These are phyloP conservation scores for Orbicella faveolata DNA, from an alignment of 64 coral and sea anemone genomes.

Conservation along the genomic window DNA sequence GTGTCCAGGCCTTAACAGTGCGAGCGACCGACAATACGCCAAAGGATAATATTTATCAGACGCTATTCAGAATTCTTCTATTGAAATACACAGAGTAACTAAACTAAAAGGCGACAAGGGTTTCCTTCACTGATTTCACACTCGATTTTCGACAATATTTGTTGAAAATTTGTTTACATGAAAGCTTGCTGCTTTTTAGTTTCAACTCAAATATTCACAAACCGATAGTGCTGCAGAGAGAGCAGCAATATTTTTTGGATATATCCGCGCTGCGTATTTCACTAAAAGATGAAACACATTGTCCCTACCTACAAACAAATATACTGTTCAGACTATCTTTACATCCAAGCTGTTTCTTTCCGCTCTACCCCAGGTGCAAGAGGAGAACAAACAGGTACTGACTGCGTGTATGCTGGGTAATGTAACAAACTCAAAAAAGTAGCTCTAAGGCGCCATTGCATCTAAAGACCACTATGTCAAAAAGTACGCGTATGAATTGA, in stretches of 20 bases:
- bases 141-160: too few relatives aligned
- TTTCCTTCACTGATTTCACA: too few relatives aligned
- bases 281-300: background rate
- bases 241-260: background rate
- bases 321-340: too few relatives aligned
- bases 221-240: background rate
- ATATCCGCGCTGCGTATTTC: background rate
- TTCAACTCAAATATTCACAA: slow-evolving; percentile 17
- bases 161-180: too few relatives aligned
- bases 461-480: too few relatives aligned
- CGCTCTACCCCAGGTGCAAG: too few relatives aligned
- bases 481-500: background rate
- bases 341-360: too few relatives aligned
- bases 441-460: too few relatives aligned
- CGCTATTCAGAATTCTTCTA: background rate
- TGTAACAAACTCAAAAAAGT: too few relatives aligned
- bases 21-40: background rate
- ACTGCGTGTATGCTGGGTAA: too few relatives aligned
- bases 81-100: background rate
- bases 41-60: background rate
- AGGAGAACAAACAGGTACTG: too few relatives aligned
- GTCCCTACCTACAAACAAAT: background rate
- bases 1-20: too few relatives aligned
- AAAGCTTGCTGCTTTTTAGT: slow-evolving; percentile 12
- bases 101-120: background rate